Evolutionary conservation across 2,113 vertebrate genomes (phyloP), one percentile per base, ranked within the genome.

Genomic region (Chaetura pelagica): DNA sequence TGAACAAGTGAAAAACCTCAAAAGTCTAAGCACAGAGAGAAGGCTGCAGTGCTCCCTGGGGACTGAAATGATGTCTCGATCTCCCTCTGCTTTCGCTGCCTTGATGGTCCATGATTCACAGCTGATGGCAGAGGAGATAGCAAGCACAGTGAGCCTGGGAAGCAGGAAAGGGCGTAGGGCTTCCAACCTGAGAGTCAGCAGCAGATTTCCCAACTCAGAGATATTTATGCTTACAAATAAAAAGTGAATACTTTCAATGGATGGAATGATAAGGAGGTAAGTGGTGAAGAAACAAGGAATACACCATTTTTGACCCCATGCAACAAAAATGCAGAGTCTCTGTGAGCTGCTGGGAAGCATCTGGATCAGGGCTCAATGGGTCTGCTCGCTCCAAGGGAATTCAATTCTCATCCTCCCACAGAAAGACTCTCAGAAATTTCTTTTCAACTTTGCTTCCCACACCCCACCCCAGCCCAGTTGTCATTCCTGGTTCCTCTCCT

Each of bases 91-190:
- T 6, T 78, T 32, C 0, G 0, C 7, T 90, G 57, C 38, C 2
- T 74, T 1, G 27, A 74, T 78, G 87, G 83, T 66, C 80, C 76
- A 19, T 92, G 90, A 92, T 93, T 94, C 84, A 84, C 64, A 81
- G 76, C 29, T 64, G 95, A 94, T 94, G 4, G 6, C 46, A 90
- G 73, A 78, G 66, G 57, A 92, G 90, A 92, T 90, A 77, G 35
- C 3, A 0, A 5, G 12, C 0, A 5, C 3, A 3, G 49, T 35
- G 55, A 94, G 42, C 42, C 30, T 0, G 0, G 58, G 68, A 95
- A 94, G 27, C 79, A 30, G 0, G 0, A 55, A 88, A 90, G 64
- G 51, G 62, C 0, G 3, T 32, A 72, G 69, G 68, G 27, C 24
- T 81, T 68, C 64, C 79, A 87, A 24, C 32, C 64, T 35, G 27